A percentile compares a stretch with the other conserved stretches of the same genome.
phyloP scores from a whole-genome alignment of 2,888 invertebrate genomes.

The Axea sp. region DNA sequence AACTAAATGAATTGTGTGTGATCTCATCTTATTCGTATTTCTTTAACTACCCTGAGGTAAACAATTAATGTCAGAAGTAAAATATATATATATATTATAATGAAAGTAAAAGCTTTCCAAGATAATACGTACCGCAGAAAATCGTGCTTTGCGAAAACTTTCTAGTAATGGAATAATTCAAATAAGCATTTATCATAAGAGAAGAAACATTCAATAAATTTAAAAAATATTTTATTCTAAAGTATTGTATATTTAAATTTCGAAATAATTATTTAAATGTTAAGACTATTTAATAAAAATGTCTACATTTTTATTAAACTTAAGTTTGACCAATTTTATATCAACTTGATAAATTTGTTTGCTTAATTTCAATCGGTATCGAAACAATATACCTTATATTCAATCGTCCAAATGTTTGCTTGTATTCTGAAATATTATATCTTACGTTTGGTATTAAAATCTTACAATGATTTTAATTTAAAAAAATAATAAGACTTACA shows the following conservation, averaged over 20 bases:
- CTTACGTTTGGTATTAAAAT: slow-evolving; percentile 13
- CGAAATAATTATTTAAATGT: slow-evolving; percentile 1
- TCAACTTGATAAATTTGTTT: slow-evolving; percentile 28
- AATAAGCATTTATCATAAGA: neutral
- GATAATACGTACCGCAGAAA: neutral
- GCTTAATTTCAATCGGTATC: slow-evolving; percentile 43
- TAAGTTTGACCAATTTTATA: slow-evolving; percentile 10
- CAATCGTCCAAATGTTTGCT: slow-evolving; percentile 23
- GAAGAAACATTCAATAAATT: too few species aligned
- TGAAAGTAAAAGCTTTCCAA: slow-evolving; percentile 6
- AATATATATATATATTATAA: neutral
- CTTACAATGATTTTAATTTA: slow-evolving; percentile 13
- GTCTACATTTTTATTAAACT: slow-evolving; percentile 14
- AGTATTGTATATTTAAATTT: too few species aligned
- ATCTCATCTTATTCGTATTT: slow-evolving; percentile 10
- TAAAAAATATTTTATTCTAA: neutral
- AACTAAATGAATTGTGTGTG: slow-evolving; percentile 18
- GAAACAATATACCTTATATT: slow-evolving; percentile 22
- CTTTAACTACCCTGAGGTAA: neutral
- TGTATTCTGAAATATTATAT: slow-evolving; percentile 28
- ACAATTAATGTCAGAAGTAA: slow-evolving; percentile 7
- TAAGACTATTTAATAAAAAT: slow-evolving; percentile 6
- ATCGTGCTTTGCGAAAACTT: neutral
- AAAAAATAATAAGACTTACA: neutral
- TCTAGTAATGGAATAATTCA: neutral